A percentile compares a stretch with the other conserved stretches of the same genome.
phyloP scores from a whole-genome alignment of 2,113 vertebrate genomes.

The Butorides virescens region DNA sequence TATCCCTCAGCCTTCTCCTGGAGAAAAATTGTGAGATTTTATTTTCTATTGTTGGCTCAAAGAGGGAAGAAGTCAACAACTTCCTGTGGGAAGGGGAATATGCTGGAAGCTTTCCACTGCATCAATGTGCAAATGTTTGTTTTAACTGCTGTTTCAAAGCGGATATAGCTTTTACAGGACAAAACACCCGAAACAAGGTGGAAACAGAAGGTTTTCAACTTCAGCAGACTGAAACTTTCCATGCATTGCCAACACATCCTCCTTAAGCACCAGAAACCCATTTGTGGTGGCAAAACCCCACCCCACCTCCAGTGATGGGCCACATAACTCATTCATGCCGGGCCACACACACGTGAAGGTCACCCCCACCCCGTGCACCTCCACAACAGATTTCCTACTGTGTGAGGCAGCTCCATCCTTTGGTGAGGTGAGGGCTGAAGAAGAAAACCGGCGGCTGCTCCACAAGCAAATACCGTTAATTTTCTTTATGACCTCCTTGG shows the following conservation, averaged over 20 bases:
- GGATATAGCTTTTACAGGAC: not conserved
- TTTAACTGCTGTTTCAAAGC: not conserved
- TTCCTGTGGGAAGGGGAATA: not conserved
- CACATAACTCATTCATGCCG: not conserved
- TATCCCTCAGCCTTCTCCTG: not conserved
- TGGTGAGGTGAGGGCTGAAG: not conserved
- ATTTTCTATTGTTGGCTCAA: not conserved
- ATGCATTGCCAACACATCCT: not conserved
- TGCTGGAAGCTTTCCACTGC: not conserved
- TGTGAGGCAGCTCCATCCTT: not conserved
- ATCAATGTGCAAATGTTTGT: not conserved
- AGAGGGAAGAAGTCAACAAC: not conserved
- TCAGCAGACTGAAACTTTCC: not conserved
- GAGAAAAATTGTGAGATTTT: not conserved
- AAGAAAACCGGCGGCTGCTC: not conserved
- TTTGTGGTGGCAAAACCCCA: not conserved
- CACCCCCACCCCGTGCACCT: not conserved
- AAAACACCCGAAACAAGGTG: not conserved
- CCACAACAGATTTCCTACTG: not conserved
- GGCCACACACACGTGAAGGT: not conserved
- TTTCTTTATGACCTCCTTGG: not conserved
- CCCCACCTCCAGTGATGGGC: not conserved
- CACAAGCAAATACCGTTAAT: not conserved
- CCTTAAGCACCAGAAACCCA: rapidly evolving
- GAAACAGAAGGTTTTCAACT: not conserved